These are phyloP conservation scores for Astatoreochromis straeleni DNA, from an alignment of 2,113 vertebrate species.

Conservation along the genomic window DNA sequence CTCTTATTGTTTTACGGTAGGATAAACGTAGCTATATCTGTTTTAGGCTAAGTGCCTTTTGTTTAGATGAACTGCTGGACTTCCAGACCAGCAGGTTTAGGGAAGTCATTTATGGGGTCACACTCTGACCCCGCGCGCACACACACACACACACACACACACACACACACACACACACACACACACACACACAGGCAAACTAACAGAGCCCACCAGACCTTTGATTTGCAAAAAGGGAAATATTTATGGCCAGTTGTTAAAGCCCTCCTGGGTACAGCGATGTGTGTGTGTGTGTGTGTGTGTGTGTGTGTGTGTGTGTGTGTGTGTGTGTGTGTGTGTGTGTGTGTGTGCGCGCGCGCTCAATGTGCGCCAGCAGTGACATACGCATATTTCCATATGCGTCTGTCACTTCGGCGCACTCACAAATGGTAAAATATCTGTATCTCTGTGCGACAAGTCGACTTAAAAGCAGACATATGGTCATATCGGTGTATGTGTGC, in stretches of 20 bases:
- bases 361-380: background rate
- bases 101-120: too few relatives aligned
- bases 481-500: background rate
- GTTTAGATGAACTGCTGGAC: too few relatives aligned
- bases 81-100: too few relatives aligned
- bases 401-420: background rate
- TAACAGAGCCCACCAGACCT: constrained; percentile 12
- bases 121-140: too few relatives aligned
- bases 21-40: too few relatives aligned
- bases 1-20: too few relatives aligned
- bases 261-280: background rate
- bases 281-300: background rate
- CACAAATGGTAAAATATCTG: background rate
- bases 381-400: background rate
- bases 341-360: background rate
- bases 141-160: background rate
- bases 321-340: background rate
- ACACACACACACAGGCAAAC: background rate
- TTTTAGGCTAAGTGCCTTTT: too few relatives aligned
- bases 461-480: constrained; percentile 30
- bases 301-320: background rate
- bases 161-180: background rate
- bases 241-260: constrained; percentile 49
- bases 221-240: constrained; percentile 56
- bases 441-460: background rate